Evolutionary conservation across 2,888 invertebrate genomes (phyloP), one percentile per base, ranked within the genome.

Genomic region (Malthinus flaveolus): DNA sequence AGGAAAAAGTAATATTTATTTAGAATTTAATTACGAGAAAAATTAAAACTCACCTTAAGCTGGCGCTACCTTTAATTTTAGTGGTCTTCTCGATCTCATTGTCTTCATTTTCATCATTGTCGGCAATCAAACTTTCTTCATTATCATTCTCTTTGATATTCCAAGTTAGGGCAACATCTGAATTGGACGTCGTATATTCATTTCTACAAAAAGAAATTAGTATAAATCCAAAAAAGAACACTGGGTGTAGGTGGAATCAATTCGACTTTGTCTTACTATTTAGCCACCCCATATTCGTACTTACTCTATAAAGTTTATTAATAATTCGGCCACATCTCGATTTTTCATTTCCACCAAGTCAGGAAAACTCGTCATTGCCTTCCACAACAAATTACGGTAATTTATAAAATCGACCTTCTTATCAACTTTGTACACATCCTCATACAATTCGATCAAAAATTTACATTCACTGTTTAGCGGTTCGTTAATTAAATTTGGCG

Each of bases 301-400:
- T 76, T 82, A 86, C 79, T 88, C 84, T 53, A 93, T 85, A 74
- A 95, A 95, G 59, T 85, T 83, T 49, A 96, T 80, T 67, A 97
- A 88, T n/a, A 95, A 71, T 3, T 87, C 84, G 0, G 91, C 88
- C 11, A 95, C 78, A 73, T 93, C 90, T 47, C 89, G 84, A 69
- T 94, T 95, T 75, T 87, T 90, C 1, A 86, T 81, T 78, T 95
- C 94, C 68, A 89, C 89, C 8, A 91, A 81, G 62, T 87, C 85
- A 3, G 90, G 83, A 73, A 94, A 90, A 62, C 83, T 80, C 0
- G 83, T 80, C 85, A 96, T 86, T 13, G 88, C 83, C 77, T 90
- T 89, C 87, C 95, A 90, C n/a, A 97, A 75, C 49, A 93, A 81
- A 64, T 88, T 82, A 65, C 95, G 85, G 74, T 91, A 91, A 75